A percentile compares a stretch with the other conserved stretches of the same genome.
Evolutionary conservation across 2,797 vertebrate species (phyloP).

Genomic region (Neosilurus hyrtlii): DNA sequence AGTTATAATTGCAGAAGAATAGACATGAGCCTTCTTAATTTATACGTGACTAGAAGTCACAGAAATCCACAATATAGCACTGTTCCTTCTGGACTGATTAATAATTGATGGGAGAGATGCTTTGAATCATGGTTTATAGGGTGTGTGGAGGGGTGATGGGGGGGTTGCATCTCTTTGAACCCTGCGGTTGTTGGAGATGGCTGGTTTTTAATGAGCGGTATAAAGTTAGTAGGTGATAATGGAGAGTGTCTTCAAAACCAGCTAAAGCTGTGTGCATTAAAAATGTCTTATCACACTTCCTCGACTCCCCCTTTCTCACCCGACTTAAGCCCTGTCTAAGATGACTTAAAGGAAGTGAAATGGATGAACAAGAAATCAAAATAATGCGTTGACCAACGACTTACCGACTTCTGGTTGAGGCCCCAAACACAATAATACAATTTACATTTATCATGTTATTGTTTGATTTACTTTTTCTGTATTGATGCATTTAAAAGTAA

Average conservation of each 20-base stretch:
- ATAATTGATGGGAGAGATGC: constrained; percentile 18
- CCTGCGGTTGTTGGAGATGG: constrained; percentile 28
- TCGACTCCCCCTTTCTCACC: not conserved
- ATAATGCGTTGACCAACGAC: not conserved
- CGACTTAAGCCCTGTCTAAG: not conserved
- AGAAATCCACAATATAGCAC: constrained; percentile 14
- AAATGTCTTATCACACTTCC: not conserved
- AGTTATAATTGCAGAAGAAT: not conserved
- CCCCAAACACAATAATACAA: not conserved
- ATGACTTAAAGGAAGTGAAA: not conserved
- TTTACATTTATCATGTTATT: too few relatives aligned
- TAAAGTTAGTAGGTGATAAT: constrained; percentile 52
- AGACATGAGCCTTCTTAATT: not conserved
- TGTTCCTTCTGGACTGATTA: constrained; percentile 23
- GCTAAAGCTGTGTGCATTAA: constrained; percentile 28
- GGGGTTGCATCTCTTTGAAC: constrained; percentile 44
- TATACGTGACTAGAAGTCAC: constrained; percentile 4
- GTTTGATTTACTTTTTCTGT: not conserved
- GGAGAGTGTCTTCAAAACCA: constrained; percentile 30
- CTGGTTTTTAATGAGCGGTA: constrained; percentile 49
- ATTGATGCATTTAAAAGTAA: not conserved
- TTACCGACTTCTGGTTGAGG: not conserved
- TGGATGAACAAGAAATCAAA: not conserved
- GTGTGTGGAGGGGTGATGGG: too few relatives aligned
- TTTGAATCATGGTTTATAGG: constrained; percentile 39